These are phyloP conservation scores for Penelope pileata DNA, from an alignment of 2,113 vertebrate genomes.

Conservation along the genomic window DNA sequence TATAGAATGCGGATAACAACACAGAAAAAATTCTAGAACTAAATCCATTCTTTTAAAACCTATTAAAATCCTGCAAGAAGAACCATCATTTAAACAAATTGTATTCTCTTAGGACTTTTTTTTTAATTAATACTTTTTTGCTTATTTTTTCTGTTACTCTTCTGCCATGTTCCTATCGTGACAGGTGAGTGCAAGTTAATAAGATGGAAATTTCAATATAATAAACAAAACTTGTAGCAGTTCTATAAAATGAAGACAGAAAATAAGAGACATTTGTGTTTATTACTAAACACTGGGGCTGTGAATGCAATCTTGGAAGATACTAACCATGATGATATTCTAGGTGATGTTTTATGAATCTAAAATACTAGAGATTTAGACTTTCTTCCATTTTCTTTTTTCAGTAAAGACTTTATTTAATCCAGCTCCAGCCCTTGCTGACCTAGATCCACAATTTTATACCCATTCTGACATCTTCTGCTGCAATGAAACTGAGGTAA, in stretches of 20 bases:
- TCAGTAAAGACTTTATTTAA: constrained; percentile 96
- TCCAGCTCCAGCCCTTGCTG: constrained; percentile 89
- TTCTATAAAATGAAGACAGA: neutral
- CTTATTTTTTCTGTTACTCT: neutral
- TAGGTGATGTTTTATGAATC: neutral
- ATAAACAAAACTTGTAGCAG: neutral
- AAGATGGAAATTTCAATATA: neutral
- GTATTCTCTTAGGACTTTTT: neutral
- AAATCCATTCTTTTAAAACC: neutral
- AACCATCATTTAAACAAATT: neutral
- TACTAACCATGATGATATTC: neutral
- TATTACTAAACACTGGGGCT: neutral
- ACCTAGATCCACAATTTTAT: constrained; percentile 90
- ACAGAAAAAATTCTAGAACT: neutral
- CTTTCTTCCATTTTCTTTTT: constrained; percentile 35
- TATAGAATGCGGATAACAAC: neutral
- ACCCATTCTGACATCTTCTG: constrained; percentile 90
- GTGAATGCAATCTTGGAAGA: neutral
- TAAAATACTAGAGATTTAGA: neutral
- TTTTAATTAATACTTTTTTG: neutral
- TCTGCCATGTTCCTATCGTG: neutral
- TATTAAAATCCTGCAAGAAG: neutral
- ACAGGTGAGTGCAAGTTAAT: neutral
- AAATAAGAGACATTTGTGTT: neutral
- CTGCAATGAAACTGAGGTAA: constrained; percentile 98